Evolutionary conservation across 2,888 invertebrate genomes (phyloP).

Genomic region (Macrophya alboannulata): DNA sequence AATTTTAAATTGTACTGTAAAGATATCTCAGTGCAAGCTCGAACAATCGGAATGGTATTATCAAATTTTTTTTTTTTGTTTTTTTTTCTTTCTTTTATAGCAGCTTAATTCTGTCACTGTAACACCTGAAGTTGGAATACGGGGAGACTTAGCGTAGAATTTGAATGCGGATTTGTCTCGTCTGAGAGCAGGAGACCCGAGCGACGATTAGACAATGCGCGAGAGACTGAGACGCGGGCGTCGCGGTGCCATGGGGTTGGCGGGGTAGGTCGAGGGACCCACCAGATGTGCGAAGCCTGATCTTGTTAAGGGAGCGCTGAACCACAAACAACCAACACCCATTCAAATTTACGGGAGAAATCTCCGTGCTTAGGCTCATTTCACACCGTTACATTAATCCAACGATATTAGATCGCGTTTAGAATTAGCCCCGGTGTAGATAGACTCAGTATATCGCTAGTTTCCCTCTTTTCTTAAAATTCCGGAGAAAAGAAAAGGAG

Average conservation of each 20-base stretch:
- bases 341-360: slow-evolving; percentile 77
- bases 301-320: slow-evolving; percentile 79
- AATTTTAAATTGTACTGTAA: not conserved
- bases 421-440: not conserved
- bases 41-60: slow-evolving; percentile 21
- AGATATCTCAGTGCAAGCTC: not conserved
- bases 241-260: slow-evolving; percentile 57
- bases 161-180: slow-evolving; percentile 73
- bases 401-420: slow-evolving; percentile 14
- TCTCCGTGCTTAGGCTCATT: slow-evolving; percentile 68
- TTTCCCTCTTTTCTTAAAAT: not conserved
- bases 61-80: not conserved
- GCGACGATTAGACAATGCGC: slow-evolving; percentile 76
- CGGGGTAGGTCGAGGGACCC: slow-evolving; percentile 61
- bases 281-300: slow-evolving; percentile 77
- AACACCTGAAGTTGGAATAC: slow-evolving; percentile 53
- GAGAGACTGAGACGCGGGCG: slow-evolving; percentile 67
- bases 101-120: slow-evolving; percentile 32
- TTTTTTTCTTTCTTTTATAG: not conserved
- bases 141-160: slow-evolving; percentile 68
- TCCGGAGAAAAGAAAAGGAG: not conserved
- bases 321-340: slow-evolving; percentile 77
- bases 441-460: not conserved
- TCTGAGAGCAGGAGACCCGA: slow-evolving; percentile 69
- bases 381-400: slow-evolving; percentile 60